Conservation (phyloP, 2,888 invertebrate species). For the Sisyra nigra region DNA sequence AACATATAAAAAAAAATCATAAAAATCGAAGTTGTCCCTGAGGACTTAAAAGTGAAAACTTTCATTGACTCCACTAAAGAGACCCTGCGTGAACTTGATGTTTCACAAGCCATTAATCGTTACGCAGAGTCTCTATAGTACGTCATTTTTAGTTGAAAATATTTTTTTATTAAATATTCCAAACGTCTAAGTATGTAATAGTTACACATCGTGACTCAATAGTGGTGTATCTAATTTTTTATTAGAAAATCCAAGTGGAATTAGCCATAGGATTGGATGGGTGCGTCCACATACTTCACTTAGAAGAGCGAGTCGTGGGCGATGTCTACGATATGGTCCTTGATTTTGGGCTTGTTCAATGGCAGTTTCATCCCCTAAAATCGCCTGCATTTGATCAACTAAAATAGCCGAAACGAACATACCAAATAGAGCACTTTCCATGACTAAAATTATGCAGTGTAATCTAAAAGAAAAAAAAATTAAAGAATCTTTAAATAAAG, state of each 20-base stretch:
- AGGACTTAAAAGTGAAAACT: no score
- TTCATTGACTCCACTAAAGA: no score
- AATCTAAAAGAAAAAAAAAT: slow-evolving; percentile 37
- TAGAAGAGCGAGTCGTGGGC: slow-evolving; percentile 45
- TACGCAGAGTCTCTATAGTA: no score
- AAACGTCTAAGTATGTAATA: not conserved
- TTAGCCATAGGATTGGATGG: slow-evolving; percentile 53
- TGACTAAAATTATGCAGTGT: slow-evolving; percentile 63
- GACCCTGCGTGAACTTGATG: no score
- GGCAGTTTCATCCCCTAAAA: slow-evolving; percentile 70
- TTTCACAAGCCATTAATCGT: no score
- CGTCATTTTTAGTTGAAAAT: no score
- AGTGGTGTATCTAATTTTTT: slow-evolving; percentile 23
- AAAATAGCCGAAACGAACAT: slow-evolving; percentile 77
- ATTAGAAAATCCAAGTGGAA: slow-evolving; percentile 45
- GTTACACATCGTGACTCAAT: slow-evolving; percentile 26
- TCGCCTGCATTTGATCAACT: slow-evolving; percentile 71
- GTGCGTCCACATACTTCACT: slow-evolving; percentile 66
- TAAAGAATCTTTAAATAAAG: not conserved
- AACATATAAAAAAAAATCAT: no score
- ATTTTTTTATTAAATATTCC: no score
- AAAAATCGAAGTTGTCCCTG: no score
- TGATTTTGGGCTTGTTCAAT: slow-evolving; percentile 60
- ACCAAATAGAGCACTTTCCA: slow-evolving; percentile 74
- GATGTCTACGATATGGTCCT: slow-evolving; percentile 45